Percentiles rank a stretch among this genome's conserved stretches.
phyloP scores from a whole-genome alignment of 23 tunicate species.

The Phallusia fumigata region DNA sequence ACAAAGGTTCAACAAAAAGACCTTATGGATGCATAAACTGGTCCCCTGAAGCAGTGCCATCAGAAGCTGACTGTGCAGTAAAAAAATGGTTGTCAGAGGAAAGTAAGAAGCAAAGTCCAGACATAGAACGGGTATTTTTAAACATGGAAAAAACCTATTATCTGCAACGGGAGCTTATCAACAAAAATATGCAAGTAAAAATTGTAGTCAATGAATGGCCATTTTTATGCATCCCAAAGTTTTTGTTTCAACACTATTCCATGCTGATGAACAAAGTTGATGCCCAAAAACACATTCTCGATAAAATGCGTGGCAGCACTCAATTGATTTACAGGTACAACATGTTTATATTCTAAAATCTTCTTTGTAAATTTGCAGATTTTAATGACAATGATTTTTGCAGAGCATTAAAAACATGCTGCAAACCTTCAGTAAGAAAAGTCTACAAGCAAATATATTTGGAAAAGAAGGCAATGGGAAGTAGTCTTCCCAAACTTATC shows the following conservation, averaged over 20 bases:
- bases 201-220: not conserved
- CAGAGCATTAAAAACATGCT: constrained; percentile 15
- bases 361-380: not conserved
- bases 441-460: not conserved
- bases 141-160: not conserved
- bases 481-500: constrained; percentile 2
- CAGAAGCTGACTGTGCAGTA: not conserved
- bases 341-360: not conserved
- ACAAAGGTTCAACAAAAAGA: not conserved
- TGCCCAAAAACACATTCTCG: not conserved
- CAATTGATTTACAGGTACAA: constrained; percentile 5
- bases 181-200: not conserved
- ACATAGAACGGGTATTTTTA: not conserved
- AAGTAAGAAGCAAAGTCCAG: not conserved
- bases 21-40: not conserved
- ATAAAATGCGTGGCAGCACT: not conserved
- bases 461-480: not conserved
- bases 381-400: not conserved
- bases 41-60: not conserved
- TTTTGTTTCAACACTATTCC: not conserved
- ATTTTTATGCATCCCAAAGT: not conserved
- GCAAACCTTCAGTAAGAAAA: not conserved
- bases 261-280: constrained; percentile 4
- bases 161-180: not conserved
- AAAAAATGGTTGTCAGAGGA: constrained; percentile 1